Percentiles rank a stretch among this genome's conserved stretches.
These are phyloP conservation scores for Genyomyrus donnyi DNA, from an alignment of 2,113 vertebrate species.

Conservation along the genomic window DNA sequence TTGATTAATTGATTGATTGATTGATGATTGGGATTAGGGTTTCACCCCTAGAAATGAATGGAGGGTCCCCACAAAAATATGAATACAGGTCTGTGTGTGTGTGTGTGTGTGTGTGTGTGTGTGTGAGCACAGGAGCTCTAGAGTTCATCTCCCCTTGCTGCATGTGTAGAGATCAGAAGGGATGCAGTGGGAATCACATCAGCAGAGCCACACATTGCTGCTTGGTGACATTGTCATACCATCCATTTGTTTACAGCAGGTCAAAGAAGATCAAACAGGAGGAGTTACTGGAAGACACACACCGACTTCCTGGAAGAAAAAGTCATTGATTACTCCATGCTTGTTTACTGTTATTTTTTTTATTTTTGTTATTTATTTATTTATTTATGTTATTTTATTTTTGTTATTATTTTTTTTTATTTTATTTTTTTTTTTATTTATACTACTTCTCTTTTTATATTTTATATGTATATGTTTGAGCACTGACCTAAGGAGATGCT, in stretches of 20 bases:
- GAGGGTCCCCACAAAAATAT: no score
- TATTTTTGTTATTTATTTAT: no score
- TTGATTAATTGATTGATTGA: no score
- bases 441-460: no score
- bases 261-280: background rate
- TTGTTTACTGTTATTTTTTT: background rate
- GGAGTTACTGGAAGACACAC: background rate
- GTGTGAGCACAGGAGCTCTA: background rate
- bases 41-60: no score
- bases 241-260: background rate
- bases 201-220: background rate
- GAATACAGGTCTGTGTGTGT: background rate
- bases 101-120: background rate
- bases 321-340: background rate
- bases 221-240: background rate
- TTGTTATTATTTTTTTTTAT: no score
- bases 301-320: background rate
- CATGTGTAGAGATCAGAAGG: background rate
- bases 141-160: background rate
- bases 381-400: no score
- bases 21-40: no score
- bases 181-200: background rate
- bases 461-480: no score
- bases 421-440: no score
- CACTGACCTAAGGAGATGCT: no score